A percentile compares a stretch with the other conserved stretches of the same genome.
These are phyloP conservation scores for Marronus borbonicus DNA, from an alignment of 2,888 invertebrate species.

Conservation along the genomic window DNA sequence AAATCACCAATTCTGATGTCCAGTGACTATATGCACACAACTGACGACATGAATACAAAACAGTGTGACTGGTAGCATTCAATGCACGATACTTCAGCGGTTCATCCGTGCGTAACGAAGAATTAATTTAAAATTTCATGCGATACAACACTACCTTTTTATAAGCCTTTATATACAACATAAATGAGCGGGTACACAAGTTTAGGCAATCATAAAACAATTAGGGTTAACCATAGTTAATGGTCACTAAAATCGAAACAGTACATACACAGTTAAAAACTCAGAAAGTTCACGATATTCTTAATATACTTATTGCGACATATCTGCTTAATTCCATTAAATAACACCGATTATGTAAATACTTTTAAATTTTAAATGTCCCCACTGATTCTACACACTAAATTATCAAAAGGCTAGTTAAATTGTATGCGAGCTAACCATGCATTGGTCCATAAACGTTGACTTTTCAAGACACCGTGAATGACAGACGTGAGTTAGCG, in stretches of 20 bases:
- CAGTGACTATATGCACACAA: slow-evolving; percentile 52
- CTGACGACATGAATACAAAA: slow-evolving; percentile 60
- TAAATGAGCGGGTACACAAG: slow-evolving; percentile 21
- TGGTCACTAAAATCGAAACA: slow-evolving; percentile 16
- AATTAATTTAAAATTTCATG: slow-evolving; percentile 59
- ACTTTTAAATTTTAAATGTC: slow-evolving; percentile 32
- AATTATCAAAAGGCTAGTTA: slow-evolving; percentile 6
- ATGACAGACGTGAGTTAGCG: slow-evolving; percentile 52
- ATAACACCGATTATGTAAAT: slow-evolving; percentile 13
- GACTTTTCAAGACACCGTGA: slow-evolving; percentile 18
- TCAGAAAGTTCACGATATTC: slow-evolving; percentile 17
- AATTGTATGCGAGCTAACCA: background rate
- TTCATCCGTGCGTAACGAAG: slow-evolving; percentile 61
- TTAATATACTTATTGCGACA: slow-evolving; percentile 9
- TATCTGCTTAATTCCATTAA: slow-evolving; percentile 12
- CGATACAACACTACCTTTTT: slow-evolving; percentile 40
- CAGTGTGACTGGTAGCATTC: slow-evolving; percentile 60
- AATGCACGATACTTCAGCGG: slow-evolving; percentile 61
- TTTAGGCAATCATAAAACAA: slow-evolving; percentile 1
- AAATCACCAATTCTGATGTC: slow-evolving; percentile 57
- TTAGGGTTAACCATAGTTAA: slow-evolving; percentile 25
- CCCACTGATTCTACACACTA: slow-evolving; percentile 31
- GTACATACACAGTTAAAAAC: slow-evolving; percentile 32
- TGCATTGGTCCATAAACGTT: slow-evolving; percentile 32
- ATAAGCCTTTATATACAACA: slow-evolving; percentile 9